Conservation (phyloP, 2,888 invertebrate genomes). For the Eurois occulta region DNA sequence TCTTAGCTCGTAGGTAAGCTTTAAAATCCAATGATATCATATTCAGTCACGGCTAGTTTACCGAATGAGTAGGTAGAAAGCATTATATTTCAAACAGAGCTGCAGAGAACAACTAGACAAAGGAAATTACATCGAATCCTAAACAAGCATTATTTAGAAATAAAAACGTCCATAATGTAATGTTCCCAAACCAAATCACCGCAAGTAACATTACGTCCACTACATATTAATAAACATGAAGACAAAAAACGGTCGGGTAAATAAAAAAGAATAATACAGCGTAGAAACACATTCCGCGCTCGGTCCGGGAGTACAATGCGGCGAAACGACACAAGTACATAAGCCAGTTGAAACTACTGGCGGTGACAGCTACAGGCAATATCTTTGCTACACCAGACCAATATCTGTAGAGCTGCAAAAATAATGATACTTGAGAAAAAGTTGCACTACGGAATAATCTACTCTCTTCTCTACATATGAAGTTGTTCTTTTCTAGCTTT, state of each 20-base stretch:
- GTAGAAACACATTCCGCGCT: constrained; percentile 72
- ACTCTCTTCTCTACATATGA: constrained; percentile 62
- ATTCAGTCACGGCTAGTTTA: not conserved
- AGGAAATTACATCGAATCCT: constrained; percentile 16
- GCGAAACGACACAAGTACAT: constrained; percentile 79
- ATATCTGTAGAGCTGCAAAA: constrained; percentile 83
- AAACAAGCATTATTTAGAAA: constrained; percentile 28
- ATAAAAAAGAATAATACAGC: constrained; percentile 69
- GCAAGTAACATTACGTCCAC: constrained; percentile 48
- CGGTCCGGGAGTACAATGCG: constrained; percentile 73
- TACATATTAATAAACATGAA: constrained; percentile 63
- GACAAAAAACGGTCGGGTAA: constrained; percentile 53
- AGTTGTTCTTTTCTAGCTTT: constrained; percentile 42
- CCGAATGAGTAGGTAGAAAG: not conserved
- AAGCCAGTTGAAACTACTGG: constrained; percentile 83
- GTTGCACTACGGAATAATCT: constrained; percentile 69
- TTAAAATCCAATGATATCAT: not conserved
- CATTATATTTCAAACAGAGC: not conserved
- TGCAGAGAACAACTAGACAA: not conserved
- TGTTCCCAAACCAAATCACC: constrained; percentile 43
- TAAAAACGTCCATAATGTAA: constrained; percentile 29
- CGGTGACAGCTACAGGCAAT: constrained; percentile 87
- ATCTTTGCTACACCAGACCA: constrained; percentile 84
- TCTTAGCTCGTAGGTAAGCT: not conserved
- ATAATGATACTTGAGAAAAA: constrained; percentile 79